A percentile compares a stretch with the other conserved stretches of the same genome.
phyloP scores from a whole-genome alignment of 2,888 invertebrate genomes.

The Macrosiphum euphorbiae region DNA sequence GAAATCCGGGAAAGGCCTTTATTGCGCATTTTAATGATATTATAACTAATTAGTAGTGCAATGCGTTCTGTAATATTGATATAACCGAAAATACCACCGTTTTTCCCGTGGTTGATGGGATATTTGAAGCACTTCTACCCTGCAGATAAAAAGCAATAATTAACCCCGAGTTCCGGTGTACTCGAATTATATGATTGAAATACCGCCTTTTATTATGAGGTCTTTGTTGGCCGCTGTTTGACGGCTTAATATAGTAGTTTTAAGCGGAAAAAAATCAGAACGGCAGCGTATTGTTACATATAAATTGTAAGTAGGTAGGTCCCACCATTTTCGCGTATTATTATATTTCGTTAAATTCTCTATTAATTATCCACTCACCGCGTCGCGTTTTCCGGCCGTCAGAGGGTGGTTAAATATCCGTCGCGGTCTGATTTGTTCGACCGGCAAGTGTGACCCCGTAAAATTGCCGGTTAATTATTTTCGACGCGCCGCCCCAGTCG shows the following conservation, averaged over 20 bases:
- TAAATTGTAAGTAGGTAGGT: neutral
- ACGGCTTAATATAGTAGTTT: no score
- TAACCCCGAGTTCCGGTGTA: no score
- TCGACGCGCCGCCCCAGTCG: neutral
- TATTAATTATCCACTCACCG: neutral
- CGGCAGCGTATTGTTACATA: no score
- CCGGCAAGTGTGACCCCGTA: neutral
- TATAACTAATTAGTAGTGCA: neutral
- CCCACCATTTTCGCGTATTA: neutral
- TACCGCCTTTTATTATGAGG: no score
- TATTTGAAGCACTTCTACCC: no score
- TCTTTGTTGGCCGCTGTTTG: no score
- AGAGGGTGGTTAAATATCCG: neutral
- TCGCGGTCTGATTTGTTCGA: neutral
- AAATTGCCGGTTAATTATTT: conserved; percentile 28
- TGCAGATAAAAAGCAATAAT: no score
- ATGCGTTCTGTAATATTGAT: neutral
- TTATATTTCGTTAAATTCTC: neutral
- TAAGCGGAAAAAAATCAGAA: no score
- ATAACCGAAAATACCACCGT: neutral
- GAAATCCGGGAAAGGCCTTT: neutral
- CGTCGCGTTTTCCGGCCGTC: no score
- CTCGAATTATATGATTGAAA: no score
- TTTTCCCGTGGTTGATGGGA: no score
- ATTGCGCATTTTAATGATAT: neutral